Conservation (phyloP, 1,140 invertebrate species). For the Schmidtea mediterranea region DNA sequence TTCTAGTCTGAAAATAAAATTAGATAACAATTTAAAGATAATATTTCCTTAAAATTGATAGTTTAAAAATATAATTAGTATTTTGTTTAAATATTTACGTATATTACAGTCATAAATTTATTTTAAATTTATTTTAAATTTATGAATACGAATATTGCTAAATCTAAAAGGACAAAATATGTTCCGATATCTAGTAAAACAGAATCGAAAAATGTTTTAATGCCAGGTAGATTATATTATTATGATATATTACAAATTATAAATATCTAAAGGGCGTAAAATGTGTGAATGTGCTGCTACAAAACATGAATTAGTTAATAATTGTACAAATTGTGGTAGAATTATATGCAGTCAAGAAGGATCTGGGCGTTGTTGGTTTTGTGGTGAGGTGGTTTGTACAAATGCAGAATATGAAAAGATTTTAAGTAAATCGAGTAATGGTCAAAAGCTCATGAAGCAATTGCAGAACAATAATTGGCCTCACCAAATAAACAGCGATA, state of each 20-base stretch:
- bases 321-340: conserved; percentile 69
- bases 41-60: too few relatives aligned
- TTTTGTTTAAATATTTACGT: too few relatives aligned
- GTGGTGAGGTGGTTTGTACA: conserved; percentile 34
- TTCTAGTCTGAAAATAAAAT: too few relatives aligned
- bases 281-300: conserved; percentile 67
- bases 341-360: conserved; percentile 87
- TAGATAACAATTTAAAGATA: too few relatives aligned
- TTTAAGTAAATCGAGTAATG: conserved; percentile 1
- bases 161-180: conserved; percentile 9
- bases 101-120: too few relatives aligned
- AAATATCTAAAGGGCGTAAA: conserved; percentile 37
- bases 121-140: too few relatives aligned
- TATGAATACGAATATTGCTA: too few relatives aligned
- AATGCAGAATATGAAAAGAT: conserved; percentile 6
- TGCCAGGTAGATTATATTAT: neutral
- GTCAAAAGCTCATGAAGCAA: conserved; percentile 28
- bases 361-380: conserved; percentile 72
- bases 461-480: conserved; percentile 33
- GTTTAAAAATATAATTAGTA: too few relatives aligned
- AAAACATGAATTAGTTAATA: conserved; percentile 63
- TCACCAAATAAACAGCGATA: conserved; percentile 23
- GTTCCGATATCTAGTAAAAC: conserved; percentile 7
- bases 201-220: neutral
- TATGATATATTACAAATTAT: neutral